Percentiles rank a stretch among this genome's conserved stretches.
phyloP scores from a whole-genome alignment of 2,888 invertebrate species.

The Philopedon plagiatum region DNA sequence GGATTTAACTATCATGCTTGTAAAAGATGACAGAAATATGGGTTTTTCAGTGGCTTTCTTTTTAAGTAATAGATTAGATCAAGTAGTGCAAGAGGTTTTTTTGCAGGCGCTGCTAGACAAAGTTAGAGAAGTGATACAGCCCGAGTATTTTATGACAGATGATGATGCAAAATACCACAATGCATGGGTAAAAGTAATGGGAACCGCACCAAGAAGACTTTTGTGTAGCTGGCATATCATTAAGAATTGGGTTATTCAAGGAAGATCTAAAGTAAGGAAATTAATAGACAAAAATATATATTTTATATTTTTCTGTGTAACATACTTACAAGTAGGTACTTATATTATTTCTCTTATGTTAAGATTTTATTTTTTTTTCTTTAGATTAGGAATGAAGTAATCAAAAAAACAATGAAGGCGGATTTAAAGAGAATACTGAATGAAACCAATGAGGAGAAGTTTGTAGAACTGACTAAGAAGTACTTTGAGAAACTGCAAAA shows the following conservation, averaged over 20 bases:
- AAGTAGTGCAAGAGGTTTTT: conserved; percentile 48
- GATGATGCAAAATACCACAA: conserved; percentile 52
- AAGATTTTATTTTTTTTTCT: not conserved
- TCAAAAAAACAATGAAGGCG: too few species aligned
- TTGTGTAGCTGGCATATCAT: conserved; percentile 54
- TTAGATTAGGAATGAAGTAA: conserved; percentile 44
- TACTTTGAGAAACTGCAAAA: conserved; percentile 50
- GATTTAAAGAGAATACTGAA: too few species aligned
- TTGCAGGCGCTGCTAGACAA: conserved; percentile 51
- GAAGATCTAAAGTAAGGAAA: conserved; percentile 47
- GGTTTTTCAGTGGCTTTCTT: too few species aligned
- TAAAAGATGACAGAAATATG: conserved; percentile 51
- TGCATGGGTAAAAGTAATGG: conserved; percentile 47
- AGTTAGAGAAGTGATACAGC: conserved; percentile 34
- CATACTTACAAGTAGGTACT: not conserved
- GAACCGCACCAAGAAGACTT: conserved; percentile 33
- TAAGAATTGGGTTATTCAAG: conserved; percentile 53
- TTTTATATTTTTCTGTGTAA: too few species aligned
- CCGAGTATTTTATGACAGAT: conserved; percentile 51
- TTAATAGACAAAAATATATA: too few species aligned
- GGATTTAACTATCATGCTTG: conserved; percentile 49
- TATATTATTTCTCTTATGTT: too few species aligned
- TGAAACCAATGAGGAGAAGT: conserved; percentile 41
- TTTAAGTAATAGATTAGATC: conserved; percentile 49
- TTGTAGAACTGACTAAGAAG: conserved; percentile 33